A percentile compares a stretch with the other conserved stretches of the same genome.
Conservation (phyloP, 1,140 invertebrate species). For the Atta colombica region DNA sequence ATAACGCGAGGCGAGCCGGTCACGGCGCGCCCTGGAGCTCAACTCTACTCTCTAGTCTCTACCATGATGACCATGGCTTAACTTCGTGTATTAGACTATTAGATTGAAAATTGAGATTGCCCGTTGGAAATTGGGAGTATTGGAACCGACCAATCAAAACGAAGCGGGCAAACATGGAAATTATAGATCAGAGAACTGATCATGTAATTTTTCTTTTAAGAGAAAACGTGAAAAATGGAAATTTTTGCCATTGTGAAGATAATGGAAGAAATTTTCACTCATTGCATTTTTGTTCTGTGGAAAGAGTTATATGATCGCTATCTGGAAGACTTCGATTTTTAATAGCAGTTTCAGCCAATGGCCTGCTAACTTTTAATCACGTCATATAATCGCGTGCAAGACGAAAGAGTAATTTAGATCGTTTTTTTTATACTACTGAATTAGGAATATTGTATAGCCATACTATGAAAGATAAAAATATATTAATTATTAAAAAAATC, state of each 20-base stretch:
- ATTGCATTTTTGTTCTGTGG: no score
- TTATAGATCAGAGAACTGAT: neutral
- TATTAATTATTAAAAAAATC: neutral
- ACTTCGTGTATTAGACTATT: neutral
- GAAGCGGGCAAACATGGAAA: neutral
- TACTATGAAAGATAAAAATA: neutral
- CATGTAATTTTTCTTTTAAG: no score
- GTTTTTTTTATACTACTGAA: neutral
- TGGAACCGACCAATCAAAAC: neutral
- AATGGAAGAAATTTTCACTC: no score
- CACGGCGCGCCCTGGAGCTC: conserved; percentile 1
- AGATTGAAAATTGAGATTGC: neutral
- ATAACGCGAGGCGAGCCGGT: conserved; percentile 12
- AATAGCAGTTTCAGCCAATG: neutral
- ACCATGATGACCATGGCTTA: neutral
- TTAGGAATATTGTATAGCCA: neutral
- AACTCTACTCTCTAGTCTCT: no score
- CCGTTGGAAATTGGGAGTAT: neutral
- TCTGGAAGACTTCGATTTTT: neutral
- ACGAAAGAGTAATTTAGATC: neutral
- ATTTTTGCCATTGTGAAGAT: no score
- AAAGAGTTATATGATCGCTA: no score
- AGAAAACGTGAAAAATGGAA: no score
- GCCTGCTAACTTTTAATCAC: neutral
- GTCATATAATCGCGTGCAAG: neutral